Percentiles rank a stretch among this genome's conserved stretches.
Evolutionary conservation across 2,888 invertebrate genomes (phyloP).

Genomic region (Ctenicera cuprea): DNA sequence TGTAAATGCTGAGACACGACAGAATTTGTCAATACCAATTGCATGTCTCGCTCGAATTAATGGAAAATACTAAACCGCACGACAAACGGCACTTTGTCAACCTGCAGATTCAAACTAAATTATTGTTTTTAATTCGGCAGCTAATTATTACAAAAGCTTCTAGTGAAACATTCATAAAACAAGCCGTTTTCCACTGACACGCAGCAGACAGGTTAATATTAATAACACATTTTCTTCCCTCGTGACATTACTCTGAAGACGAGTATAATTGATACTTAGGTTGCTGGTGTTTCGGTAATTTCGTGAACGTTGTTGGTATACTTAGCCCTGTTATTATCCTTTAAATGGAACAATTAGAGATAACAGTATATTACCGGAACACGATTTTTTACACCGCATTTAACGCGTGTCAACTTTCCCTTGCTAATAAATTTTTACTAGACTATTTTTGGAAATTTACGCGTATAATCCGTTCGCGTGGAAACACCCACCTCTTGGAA

Average conservation of each 20-base stretch:
- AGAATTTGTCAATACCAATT: conserved; percentile 36
- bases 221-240: conserved; percentile 18
- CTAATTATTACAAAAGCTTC: conserved; percentile 30
- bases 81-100: conserved; percentile 35
- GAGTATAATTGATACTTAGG: conserved; percentile 30
- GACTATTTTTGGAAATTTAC: not conserved
- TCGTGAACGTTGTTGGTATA: conserved; percentile 31
- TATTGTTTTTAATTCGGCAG: conserved; percentile 35
- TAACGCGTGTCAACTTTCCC: conserved; percentile 16
- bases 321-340: conserved; percentile 29
- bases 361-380: conserved; percentile 13
- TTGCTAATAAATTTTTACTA: not conserved
- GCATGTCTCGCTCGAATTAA: conserved; percentile 33
- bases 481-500: too few species aligned
- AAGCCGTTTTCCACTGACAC: conserved; percentile 19
- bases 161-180: conserved; percentile 16
- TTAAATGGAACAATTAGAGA: conserved; percentile 36
- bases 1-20: conserved; percentile 25
- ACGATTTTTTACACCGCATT: conserved; percentile 14
- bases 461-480: too few species aligned
- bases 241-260: conserved; percentile 19
- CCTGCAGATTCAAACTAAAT: conserved; percentile 23
- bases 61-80: conserved; percentile 22
- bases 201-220: conserved; percentile 27
- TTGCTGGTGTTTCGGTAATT: conserved; percentile 27